phyloP scores from a whole-genome alignment of 2,113 vertebrate genomes.

The Macquaria australasica region DNA sequence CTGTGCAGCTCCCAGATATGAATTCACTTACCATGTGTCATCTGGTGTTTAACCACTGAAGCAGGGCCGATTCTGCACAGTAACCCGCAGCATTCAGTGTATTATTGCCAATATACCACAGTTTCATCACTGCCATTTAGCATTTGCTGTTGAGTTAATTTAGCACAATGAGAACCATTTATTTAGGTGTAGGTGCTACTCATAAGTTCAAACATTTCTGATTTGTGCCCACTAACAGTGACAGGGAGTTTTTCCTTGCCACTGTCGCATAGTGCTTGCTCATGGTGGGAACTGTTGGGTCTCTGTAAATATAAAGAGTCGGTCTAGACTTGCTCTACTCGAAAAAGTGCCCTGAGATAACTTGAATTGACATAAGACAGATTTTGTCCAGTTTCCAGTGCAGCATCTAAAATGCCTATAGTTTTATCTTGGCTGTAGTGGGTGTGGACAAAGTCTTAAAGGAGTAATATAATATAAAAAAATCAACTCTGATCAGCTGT shows the following conservation, averaged over 20 bases:
- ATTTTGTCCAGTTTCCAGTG: background rate
- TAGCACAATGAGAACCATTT: background rate
- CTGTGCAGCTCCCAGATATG: background rate
- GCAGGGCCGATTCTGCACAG: background rate
- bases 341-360: too few species aligned
- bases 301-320: too few species aligned
- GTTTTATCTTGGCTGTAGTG: background rate
- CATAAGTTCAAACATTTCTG: background rate
- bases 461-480: too few species aligned
- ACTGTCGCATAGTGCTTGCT: too few species aligned
- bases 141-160: background rate
- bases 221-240: background rate
- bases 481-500: background rate
- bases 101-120: background rate
- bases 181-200: background rate
- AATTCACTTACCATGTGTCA: background rate
- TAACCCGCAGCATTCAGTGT: background rate
- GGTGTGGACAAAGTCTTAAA: too few species aligned
- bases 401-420: background rate
- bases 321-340: too few species aligned
- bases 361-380: too few species aligned
- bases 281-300: too few species aligned
- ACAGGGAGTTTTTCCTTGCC: too few species aligned
- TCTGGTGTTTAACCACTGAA: background rate
- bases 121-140: background rate